Percentiles rank a stretch among this genome's conserved stretches.
These are phyloP conservation scores for Notodonta dromedarius DNA, from an alignment of 2,888 invertebrate species.

Conservation along the genomic window DNA sequence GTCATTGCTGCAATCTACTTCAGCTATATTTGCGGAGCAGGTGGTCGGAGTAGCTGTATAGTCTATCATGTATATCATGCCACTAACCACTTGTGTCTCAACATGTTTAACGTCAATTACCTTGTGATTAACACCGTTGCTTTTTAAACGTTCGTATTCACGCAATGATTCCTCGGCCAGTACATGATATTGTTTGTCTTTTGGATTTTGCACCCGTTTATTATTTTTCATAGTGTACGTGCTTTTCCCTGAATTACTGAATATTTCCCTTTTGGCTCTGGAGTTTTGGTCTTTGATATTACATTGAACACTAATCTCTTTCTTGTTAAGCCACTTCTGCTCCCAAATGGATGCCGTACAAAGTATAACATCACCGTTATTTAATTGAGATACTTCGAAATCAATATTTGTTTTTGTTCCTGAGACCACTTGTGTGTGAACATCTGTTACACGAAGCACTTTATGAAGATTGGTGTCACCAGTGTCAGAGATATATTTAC, in stretches of 20 bases:
- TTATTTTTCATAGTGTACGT: not conserved
- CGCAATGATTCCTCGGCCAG: conserved; percentile 53
- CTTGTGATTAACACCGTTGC: conserved; percentile 33
- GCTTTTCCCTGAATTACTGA: not conserved
- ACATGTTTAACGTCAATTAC: conserved; percentile 54
- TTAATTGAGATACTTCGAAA: conserved; percentile 25
- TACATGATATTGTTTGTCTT: conserved; percentile 38
- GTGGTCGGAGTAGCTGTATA: conserved; percentile 47
- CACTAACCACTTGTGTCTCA: conserved; percentile 48
- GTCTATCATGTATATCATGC: conserved; percentile 52
- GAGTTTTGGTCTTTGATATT: not conserved
- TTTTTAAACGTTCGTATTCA: conserved; percentile 39
- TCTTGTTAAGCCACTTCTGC: conserved; percentile 25
- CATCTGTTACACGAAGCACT: conserved; percentile 15
- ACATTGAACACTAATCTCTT: conserved; percentile 33
- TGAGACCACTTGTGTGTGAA: conserved; percentile 23
- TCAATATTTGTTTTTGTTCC: conserved; percentile 32
- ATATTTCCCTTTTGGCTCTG: conserved; percentile 17
- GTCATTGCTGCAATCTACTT: not conserved
- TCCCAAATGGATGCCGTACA: conserved; percentile 35
- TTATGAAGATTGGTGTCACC: no score
- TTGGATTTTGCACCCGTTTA: conserved; percentile 35
- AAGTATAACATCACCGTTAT: conserved; percentile 10
- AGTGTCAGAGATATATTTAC: no score
- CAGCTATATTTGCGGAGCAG: conserved; percentile 21